phyloP scores from a whole-genome alignment of 23 tunicate genomes.

The Ciona savignyi region DNA sequence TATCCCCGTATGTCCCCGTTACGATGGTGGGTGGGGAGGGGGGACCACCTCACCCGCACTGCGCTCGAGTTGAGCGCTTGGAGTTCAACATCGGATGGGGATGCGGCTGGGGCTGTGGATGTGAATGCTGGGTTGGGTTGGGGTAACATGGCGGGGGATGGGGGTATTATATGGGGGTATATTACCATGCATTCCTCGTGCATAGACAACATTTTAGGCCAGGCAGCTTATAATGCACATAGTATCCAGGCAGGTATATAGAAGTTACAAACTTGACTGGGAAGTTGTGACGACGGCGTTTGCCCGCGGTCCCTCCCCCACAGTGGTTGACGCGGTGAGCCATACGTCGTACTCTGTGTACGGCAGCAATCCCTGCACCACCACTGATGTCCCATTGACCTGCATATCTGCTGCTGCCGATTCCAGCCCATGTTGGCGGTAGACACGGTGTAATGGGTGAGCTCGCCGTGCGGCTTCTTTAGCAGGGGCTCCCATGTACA shows the following conservation, averaged over 20 bases:
- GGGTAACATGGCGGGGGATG: too few species aligned
- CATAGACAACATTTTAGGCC: too few species aligned
- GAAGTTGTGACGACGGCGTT: conserved; percentile 21
- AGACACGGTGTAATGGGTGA: conserved; percentile 39
- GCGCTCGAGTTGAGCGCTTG: conserved; percentile 48
- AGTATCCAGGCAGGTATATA: background rate
- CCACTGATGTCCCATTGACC: conserved; percentile 14
- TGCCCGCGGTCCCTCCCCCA: conserved; percentile 91
- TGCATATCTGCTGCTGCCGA: background rate
- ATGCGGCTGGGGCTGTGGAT: conserved; percentile 49
- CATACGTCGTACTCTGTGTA: conserved; percentile 53
- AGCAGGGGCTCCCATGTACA: conserved; percentile 55
- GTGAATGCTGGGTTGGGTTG: too few species aligned
- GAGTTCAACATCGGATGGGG: conserved; percentile 43
- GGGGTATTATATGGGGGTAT: too few species aligned
- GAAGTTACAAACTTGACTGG: conserved; percentile 39
- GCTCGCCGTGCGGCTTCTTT: conserved; percentile 33
- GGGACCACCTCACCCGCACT: conserved; percentile 47
- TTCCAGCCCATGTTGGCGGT: background rate
- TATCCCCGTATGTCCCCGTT: conserved; percentile 72
- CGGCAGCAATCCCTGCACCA: conserved; percentile 28
- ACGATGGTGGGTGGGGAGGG: conserved; percentile 18
- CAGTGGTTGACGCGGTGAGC: conserved; percentile 52
- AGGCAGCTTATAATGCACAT: too few species aligned
- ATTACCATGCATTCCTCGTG: too few species aligned